A percentile compares a stretch with the other conserved stretches of the same genome.
Evolutionary conservation across 2,113 vertebrate genomes (phyloP).

Genomic region (Eonycteris spelaea): DNA sequence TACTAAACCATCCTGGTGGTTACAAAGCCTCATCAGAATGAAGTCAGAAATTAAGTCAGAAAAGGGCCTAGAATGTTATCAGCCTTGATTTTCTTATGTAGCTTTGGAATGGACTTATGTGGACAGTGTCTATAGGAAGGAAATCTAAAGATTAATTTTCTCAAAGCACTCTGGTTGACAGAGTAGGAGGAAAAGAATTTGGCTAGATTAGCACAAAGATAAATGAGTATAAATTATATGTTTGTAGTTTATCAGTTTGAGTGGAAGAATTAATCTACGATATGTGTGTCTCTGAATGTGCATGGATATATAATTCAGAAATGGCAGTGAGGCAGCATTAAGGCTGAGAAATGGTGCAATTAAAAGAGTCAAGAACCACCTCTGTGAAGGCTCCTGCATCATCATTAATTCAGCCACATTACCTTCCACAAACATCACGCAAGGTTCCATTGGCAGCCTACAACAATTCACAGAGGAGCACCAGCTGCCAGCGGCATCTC

Average conservation of each 20-base stretch:
- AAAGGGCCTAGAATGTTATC: neutral
- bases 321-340: constrained; percentile 54
- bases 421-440: constrained; percentile 38
- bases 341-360: constrained; percentile 69
- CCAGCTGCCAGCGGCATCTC: neutral
- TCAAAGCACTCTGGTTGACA: neutral
- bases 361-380: constrained; percentile 65
- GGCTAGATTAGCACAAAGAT: constrained; percentile 54
- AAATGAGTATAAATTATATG: constrained; percentile 69
- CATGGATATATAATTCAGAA: constrained; percentile 37
- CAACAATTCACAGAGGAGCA: neutral
- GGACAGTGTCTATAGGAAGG: neutral
- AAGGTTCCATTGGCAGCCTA: neutral
- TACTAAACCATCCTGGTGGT: no score
- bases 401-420: constrained; percentile 71
- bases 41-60: neutral
- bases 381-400: constrained; percentile 58
- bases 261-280: constrained; percentile 55
- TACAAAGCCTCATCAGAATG: neutral
- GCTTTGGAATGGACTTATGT: neutral
- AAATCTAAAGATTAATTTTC: constrained; percentile 7
- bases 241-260: constrained; percentile 62
- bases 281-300: neutral
- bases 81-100: neutral
- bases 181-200: constrained; percentile 40